Percentiles rank a stretch among this genome's conserved stretches.
Evolutionary conservation across 2,888 invertebrate species (phyloP).

Genomic region (Nysson spinosus): DNA sequence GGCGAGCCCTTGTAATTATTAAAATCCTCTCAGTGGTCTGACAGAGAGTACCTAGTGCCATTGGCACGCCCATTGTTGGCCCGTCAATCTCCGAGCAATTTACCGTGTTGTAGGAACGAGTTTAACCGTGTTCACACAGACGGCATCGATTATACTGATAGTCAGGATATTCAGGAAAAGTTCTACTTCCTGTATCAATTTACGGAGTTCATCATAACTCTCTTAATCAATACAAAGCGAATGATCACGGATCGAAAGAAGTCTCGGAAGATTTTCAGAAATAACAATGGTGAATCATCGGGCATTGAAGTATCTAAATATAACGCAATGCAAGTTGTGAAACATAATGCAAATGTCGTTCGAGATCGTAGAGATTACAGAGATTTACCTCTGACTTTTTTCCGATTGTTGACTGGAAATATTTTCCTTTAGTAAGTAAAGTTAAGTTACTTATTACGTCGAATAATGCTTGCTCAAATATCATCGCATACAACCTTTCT

Average conservation of each 20-base stretch:
- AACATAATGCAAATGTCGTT: constrained; percentile 29
- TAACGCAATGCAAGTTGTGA: constrained; percentile 7
- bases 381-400: constrained; percentile 22
- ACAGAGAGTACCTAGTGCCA: constrained; percentile 70
- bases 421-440: constrained; percentile 25
- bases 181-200: too few relatives aligned
- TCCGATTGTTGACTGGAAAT: constrained; percentile 25
- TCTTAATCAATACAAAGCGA: not conserved
- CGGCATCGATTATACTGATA: constrained; percentile 32
- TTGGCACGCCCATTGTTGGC: constrained; percentile 68
- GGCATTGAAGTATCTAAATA: constrained; percentile 20
- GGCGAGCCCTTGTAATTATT: constrained; percentile 63
- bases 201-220: too few relatives aligned
- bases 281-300: constrained; percentile 16
- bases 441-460: too few relatives aligned
- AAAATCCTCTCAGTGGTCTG: constrained; percentile 66
- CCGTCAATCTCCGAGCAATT: constrained; percentile 55
- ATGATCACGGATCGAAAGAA: constrained; percentile 12
- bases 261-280: not conserved
- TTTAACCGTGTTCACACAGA: constrained; percentile 30
- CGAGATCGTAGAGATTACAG: not conserved
- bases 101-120: constrained; percentile 35
- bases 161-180: constrained; percentile 27
- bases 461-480: too few relatives aligned
- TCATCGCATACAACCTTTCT: too few relatives aligned